These are phyloP conservation scores for Amaurobius ferox DNA, from an alignment of 2,888 invertebrate genomes.

Conservation along the genomic window DNA sequence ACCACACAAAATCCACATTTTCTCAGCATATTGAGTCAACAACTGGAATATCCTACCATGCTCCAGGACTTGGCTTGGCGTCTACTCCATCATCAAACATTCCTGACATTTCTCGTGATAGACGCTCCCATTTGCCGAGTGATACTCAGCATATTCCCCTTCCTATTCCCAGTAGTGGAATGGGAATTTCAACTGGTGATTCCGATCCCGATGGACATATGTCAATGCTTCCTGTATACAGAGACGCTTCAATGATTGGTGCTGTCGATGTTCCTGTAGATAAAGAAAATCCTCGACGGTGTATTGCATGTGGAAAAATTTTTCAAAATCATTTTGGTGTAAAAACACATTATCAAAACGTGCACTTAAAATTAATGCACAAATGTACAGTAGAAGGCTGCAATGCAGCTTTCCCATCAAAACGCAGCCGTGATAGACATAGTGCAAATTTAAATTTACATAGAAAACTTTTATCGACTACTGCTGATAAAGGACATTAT, in stretches of 20 bases:
- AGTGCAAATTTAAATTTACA: conserved; percentile 94
- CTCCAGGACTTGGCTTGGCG: conserved; percentile 78
- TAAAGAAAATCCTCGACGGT: conserved; percentile 92
- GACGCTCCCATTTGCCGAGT: conserved; percentile 29
- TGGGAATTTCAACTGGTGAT: conserved; percentile 35
- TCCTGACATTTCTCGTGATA: conserved; percentile 37
- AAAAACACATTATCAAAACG: conserved; percentile 96
- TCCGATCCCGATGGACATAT: conserved; percentile 66
- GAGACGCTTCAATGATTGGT: conserved; percentile 74
- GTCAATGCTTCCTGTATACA: conserved; percentile 75
- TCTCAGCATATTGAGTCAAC: conserved; percentile 66
- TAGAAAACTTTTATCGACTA: conserved; percentile 88
- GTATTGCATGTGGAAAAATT: conserved; percentile 93
- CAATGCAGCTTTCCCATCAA: conserved; percentile 95
- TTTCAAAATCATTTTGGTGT: conserved; percentile 95
- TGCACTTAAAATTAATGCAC: conserved; percentile 96
- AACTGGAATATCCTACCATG: conserved; percentile 73
- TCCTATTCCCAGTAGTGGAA: conserved; percentile 47
- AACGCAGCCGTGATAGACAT: conserved; percentile 93
- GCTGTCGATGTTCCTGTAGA: conserved; percentile 88
- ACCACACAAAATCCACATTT: conserved; percentile 50
- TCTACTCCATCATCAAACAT: conserved; percentile 46
- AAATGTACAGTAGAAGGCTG: conserved; percentile 96
- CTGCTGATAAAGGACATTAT: conserved; percentile 71
- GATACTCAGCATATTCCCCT: conserved; percentile 56